A percentile compares a stretch with the other conserved stretches of the same genome.
Conservation (phyloP, 2,888 invertebrate genomes). For the Andrena trimmerana region DNA sequence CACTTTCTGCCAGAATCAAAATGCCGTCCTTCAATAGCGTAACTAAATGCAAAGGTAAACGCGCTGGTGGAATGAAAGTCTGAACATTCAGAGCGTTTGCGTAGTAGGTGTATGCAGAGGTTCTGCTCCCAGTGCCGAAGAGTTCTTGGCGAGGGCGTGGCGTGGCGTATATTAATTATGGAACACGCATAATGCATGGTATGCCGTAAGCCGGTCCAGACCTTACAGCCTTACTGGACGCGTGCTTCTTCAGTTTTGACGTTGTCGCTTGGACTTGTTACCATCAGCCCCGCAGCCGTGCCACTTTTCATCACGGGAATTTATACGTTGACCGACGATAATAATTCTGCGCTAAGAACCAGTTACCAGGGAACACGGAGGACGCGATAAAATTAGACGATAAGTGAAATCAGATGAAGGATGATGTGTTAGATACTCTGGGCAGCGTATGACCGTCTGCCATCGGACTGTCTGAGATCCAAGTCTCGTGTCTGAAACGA, state of each 20-base stretch:
- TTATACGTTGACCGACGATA: constrained; percentile 11
- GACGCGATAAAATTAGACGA: constrained; percentile 38
- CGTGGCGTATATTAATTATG: constrained; percentile 50
- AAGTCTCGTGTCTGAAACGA: constrained; percentile 9
- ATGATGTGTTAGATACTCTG: constrained; percentile 21
- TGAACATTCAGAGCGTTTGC: constrained; percentile 5
- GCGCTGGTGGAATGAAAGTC: not conserved
- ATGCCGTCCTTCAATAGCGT: not conserved
- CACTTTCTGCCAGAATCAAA: not conserved
- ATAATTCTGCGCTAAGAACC: constrained; percentile 26
- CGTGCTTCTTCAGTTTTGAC: constrained; percentile 17
- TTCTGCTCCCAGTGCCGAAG: constrained; percentile 14
- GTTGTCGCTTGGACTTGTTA: not conserved
- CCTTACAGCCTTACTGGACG: not conserved
- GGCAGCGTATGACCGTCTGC: constrained; percentile 20
- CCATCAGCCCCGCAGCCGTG: not conserved
- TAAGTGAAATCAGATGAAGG: constrained; percentile 17
- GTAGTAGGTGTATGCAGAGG: constrained; percentile 9
- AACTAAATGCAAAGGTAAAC: constrained; percentile 2
- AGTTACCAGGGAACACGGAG: constrained; percentile 2
- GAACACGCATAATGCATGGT: constrained; percentile 51
- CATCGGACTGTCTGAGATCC: not conserved
- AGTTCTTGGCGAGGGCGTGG: constrained; percentile 51
- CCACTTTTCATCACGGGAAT: not conserved
- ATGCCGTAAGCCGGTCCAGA: constrained; percentile 24